Evolutionary conservation across 2,888 invertebrate genomes (phyloP), one percentile per base, ranked within the genome.

Genomic region (Patella depressa): DNA sequence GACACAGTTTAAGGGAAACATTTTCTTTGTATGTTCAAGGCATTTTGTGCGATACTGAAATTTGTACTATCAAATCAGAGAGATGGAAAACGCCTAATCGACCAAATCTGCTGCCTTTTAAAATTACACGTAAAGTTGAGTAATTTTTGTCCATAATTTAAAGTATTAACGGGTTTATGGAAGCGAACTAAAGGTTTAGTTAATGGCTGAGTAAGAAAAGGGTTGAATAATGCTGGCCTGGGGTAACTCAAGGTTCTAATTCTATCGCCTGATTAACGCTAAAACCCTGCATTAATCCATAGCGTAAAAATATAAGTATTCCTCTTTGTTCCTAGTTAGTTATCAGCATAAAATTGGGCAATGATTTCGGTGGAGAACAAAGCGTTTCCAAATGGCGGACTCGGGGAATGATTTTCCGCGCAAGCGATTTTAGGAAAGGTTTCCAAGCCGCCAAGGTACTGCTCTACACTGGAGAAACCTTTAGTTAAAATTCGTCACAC

Each of bases 351-450:
- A 65, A 65, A 65, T 65, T 65, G 65, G 24, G 24, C 65, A 24
- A 24, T 19, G 65, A 65, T 19, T 24, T 65, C 65, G 24, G 14
- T 65, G 24, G 19, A 24, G 24, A 65, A 65, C 65, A 65, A 65
- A 65, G 65, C 19, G 9, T 65, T 65, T 65, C 65, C 19, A 65
- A 65, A 65, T 65, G 65, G 65, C 65, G 24, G 65, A 65, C 65
- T 65, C 65, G 7, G 19, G 65, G 65, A 65, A 65, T 19, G 19
- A 65, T 65, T 65, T 65, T 65, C 9, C 65, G 65, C 65, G 65
- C 65, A 65, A 65, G 65, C 65, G 65, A 65, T 65, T 65, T 65
- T 14, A 24, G 24, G 65, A 65, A 65, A 65, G 65, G 65, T 24
- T 65, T 65, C 65, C 65, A 65, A 19, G 17, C 9, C 45, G 45